Percentiles rank a stretch among this genome's conserved stretches.
Evolutionary conservation across 2,797 vertebrate genomes (phyloP).

Genomic region (Gymnopithys bicolor): DNA sequence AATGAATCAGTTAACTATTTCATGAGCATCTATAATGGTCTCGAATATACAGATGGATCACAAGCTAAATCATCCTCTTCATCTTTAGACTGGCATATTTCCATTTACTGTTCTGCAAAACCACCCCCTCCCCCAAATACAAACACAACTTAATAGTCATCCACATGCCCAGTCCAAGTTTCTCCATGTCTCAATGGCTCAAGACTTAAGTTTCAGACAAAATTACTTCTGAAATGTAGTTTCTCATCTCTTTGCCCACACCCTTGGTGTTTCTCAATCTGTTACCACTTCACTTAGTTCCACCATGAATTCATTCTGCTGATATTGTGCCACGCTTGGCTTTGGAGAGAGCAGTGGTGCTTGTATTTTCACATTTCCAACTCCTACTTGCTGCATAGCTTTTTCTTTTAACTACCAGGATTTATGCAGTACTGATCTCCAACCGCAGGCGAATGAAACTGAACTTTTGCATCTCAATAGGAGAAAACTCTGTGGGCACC

Average conservation of each 20-base stretch:
- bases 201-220: not conserved
- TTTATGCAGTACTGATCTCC: not conserved
- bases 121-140: not conserved
- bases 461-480: not conserved
- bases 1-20: not conserved
- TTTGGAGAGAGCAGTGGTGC: not conserved
- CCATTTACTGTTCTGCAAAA: not conserved
- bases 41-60: not conserved
- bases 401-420: not conserved
- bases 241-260: not conserved
- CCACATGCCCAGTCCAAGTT: not conserved
- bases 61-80: not conserved
- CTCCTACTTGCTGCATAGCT: not conserved
- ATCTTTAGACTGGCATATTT: not conserved
- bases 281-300: not conserved
- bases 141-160: not conserved
- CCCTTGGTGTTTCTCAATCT: not conserved
- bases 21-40: not conserved
- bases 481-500: not conserved
- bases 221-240: not conserved
- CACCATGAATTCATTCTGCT: not conserved
- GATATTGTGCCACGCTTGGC: not conserved
- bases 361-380: not conserved
- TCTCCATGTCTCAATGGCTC: not conserved
- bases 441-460: fast-evolving